Evolutionary conservation across 2,888 invertebrate genomes (phyloP), one percentile per base, ranked within the genome.

Genomic region (Drosophila macrospina): DNA sequence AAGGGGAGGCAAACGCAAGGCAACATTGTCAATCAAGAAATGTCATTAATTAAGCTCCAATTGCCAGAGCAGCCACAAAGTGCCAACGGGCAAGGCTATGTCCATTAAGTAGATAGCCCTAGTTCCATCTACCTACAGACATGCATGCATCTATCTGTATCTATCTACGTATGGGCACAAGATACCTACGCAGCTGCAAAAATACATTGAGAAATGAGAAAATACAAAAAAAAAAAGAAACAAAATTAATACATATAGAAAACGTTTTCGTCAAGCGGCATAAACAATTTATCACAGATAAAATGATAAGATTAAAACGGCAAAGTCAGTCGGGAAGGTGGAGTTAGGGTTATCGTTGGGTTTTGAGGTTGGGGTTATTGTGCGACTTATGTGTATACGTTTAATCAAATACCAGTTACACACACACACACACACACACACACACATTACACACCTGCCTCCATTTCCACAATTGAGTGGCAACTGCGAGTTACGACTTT

Each of bases 261-360:
- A 61, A 52, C 32, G 26, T 52, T 54, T 48, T 42, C 44, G 36
- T 42, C 34, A 32, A 57, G 57, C 61, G 56, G 34, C 37, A 74
- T 69, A 65, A 74, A 69, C 57, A 69, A 69, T 74, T 69, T 74
- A 74, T 74, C 69, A 61, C 50, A 74, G 52, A 74, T 74, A 65
- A 74, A 64, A 66, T 61, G 69, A 74, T 74, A 59, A 74, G 74
- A 74, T 74, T 74, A 74, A 74, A 65, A 55, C 34, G 51, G 52
- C 15, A 64, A 44, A 30, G 44, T 42, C n/a, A 6, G 30, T 26
- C 24, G 15, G 28, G 11, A 42, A 44, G 52, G 52, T 56, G 36
- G 36, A 34, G 60, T 60, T n/a, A 11, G 32, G 41, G 39, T 37
- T 24, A 16, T 36, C 34, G 10, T 45, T 45, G 26, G 45, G 51